Conservation (phyloP, 2,797 vertebrate species). For the Ctenopoma multispine region DNA sequence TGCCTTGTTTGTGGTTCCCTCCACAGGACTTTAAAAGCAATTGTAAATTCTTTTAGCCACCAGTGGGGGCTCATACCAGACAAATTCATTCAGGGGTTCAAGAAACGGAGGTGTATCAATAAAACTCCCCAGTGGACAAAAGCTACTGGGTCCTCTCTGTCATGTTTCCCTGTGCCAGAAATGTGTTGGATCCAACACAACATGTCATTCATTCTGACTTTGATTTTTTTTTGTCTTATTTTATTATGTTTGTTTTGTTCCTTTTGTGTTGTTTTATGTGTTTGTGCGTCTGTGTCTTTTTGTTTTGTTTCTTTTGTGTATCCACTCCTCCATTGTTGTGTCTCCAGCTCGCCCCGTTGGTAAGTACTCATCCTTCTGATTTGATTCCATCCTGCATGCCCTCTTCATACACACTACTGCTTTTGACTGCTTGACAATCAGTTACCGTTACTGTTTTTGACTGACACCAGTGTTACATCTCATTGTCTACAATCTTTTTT, state of each 20-base stretch:
- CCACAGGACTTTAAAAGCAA: neutral
- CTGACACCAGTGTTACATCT: constrained; percentile 55
- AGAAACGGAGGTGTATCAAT: constrained; percentile 24
- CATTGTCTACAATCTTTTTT: constrained; percentile 20
- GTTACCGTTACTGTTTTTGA: constrained; percentile 59
- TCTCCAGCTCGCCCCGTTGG: constrained; percentile 98
- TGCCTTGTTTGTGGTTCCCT: constrained; percentile 29
- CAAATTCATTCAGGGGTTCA: constrained; percentile 4
- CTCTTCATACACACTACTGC: constrained; percentile 70
- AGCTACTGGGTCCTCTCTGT: constrained; percentile 72
- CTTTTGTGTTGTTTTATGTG: constrained; percentile 80
- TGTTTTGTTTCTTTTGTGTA: constrained; percentile 79
- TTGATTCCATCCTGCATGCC: constrained; percentile 90
- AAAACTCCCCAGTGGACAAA: constrained; percentile 26
- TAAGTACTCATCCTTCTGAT: constrained; percentile 98
- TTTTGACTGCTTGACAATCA: constrained; percentile 66
- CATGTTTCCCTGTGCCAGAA: constrained; percentile 73
- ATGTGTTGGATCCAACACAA: constrained; percentile 83
- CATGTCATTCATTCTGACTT: constrained; percentile 96
- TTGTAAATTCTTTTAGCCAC: constrained; percentile 37
- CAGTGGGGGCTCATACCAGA: constrained; percentile 47
- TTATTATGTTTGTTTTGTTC: constrained; percentile 83
- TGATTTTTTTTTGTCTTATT: constrained; percentile 88
- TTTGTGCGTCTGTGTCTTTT: constrained; percentile 61
- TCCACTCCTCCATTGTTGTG: constrained; percentile 97